Percentiles rank a stretch among this genome's conserved stretches.
phyloP scores from a whole-genome alignment of 2,888 invertebrate species.

The Drosophila lacicola region DNA sequence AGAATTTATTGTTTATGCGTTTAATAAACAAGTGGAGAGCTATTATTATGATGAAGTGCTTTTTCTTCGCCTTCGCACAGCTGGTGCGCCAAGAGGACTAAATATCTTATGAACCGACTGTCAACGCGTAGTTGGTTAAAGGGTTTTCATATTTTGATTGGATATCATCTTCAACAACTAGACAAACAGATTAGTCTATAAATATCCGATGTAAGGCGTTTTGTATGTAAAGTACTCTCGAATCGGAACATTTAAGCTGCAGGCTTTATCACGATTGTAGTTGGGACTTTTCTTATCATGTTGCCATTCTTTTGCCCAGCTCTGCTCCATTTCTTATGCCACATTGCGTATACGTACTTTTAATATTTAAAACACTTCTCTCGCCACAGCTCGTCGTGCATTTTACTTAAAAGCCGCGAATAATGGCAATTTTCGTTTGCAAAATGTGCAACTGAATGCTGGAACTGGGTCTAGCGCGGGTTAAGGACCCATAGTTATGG shows the following conservation, averaged over 20 bases:
- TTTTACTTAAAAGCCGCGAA: slow-evolving; percentile 49
- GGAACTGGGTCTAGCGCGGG: neutral
- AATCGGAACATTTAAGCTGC: neutral
- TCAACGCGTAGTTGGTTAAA: neutral
- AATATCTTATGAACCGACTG: slow-evolving; percentile 15
- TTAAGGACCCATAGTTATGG: slow-evolving; percentile 62
- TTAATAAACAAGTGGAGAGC: slow-evolving; percentile 59
- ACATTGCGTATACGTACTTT: slow-evolving; percentile 21
- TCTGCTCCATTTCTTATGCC: slow-evolving; percentile 15
- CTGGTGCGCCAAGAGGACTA: slow-evolving; percentile 15
- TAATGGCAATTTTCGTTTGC: slow-evolving; percentile 68
- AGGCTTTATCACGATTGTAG: neutral
- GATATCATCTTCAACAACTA: neutral
- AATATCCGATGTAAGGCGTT: neutral
- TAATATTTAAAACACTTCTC: slow-evolving; percentile 48
- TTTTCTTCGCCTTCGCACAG: neutral
- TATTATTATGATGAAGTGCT: slow-evolving; percentile 45
- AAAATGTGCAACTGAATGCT: slow-evolving; percentile 49
- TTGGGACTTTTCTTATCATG: slow-evolving; percentile 6
- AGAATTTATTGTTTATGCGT: slow-evolving; percentile 61
- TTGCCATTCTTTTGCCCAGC: neutral
- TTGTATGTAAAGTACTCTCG: neutral
- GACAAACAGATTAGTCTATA: neutral
- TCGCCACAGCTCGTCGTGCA: slow-evolving; percentile 56
- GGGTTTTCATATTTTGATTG: slow-evolving; percentile 3